Base-by-base conservation (phyloP, 2,888 invertebrate genomes). In the Disparrhopalites patrizii region DNA sequence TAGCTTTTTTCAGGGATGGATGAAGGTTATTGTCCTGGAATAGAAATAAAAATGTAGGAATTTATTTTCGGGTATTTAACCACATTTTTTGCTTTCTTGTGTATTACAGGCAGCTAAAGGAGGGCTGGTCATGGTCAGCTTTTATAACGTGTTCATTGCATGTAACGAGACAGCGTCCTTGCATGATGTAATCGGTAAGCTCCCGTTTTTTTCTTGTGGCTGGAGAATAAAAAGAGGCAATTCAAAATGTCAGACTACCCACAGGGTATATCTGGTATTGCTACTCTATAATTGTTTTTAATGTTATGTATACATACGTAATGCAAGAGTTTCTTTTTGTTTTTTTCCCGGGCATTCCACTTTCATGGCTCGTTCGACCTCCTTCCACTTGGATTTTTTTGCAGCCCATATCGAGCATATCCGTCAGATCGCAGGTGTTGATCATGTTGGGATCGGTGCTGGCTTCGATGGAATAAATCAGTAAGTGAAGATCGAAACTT, bases 91-190 rank as follows among this genome's bases (percentile, higher is more conserved):
- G 15, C 15, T 52, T 52, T 20, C 3, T 28, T 7, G 4, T 52
- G 75, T 64, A 65, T 76, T 77, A 7, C 80, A 85, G 85, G 83
- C 82, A 77, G 80, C 86, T 76, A 94, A 94, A 79, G 90, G 91
- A 56, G 94, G 94, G 58, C 86, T 94, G 52, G 89, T 93, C 62
- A 94, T 94, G 94, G 88, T 94, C 75, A 92, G 91, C 81, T 93
- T 94, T 81, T 93, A 91, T 81, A 88, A 89, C 57, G 87, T 88
- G 79, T 87, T 91, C 80, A 87, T 93, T 77, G 87, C 90, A 70
- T 93, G 93, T 79, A 87, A 87, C 75, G 87, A 87, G 74, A 84
- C 86, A 75, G 89, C 93, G 38, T 88, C 87, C 3, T 84, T 92
- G 74, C 84, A 85, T 76, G 91, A 93, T 79, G 93, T 93, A 69